Conservation (phyloP, 2,888 invertebrate species). For the Platycnemis pennipes region DNA sequence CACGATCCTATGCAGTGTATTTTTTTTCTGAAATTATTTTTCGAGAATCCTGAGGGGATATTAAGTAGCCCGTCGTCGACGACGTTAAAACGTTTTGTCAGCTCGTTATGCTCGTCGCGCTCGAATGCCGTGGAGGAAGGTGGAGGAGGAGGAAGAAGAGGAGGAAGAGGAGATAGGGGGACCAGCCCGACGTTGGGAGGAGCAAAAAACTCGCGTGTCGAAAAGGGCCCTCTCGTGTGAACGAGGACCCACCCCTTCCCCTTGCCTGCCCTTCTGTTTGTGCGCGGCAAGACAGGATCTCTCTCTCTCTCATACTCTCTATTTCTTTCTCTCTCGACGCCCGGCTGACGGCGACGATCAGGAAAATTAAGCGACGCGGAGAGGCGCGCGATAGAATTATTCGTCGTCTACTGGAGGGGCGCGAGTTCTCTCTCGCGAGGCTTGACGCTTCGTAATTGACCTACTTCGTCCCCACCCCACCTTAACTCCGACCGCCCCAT, state of each 20-base stretch:
- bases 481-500: neutral
- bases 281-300: neutral
- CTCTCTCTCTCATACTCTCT: too few species aligned
- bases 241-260: neutral
- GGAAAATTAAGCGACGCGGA: conserved; percentile 18
- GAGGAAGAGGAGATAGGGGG: too few species aligned
- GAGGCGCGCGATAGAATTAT: neutral
- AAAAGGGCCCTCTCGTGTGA: neutral
- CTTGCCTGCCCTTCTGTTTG: neutral
- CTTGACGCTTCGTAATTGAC: neutral
- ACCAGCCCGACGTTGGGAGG: too few species aligned
- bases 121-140: too few species aligned
- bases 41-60: neutral
- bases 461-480: neutral
- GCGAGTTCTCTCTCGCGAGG: neutral
- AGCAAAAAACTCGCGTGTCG: conserved; percentile 13
- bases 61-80: neutral
- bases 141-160: too few species aligned
- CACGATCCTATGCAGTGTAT: too few species aligned
- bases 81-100: neutral
- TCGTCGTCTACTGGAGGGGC: conserved; percentile 3
- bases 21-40: neutral
- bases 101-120: neutral
- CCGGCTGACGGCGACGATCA: conserved; percentile 16
- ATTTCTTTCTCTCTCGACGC: neutral